Conservation (phyloP, 2,888 invertebrate genomes). For the Yponomeuta malinellus region DNA sequence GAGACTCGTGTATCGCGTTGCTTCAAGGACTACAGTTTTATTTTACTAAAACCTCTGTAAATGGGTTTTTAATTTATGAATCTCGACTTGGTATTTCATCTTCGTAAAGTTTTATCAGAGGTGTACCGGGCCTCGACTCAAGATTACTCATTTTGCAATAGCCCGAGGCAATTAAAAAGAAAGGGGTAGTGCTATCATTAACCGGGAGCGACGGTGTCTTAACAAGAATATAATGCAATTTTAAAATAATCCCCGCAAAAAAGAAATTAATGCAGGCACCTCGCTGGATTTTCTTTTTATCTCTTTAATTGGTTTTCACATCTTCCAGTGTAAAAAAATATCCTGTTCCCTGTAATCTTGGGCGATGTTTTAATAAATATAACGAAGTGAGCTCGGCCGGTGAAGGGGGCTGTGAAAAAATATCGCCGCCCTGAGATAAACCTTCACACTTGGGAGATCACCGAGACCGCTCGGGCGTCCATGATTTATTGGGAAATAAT, state of each 20-base stretch:
- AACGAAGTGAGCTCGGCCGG: constrained; percentile 61
- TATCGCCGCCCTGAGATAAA: constrained; percentile 70
- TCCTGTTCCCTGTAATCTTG: constrained; percentile 75
- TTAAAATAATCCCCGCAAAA: constrained; percentile 76
- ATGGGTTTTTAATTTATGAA: neutral
- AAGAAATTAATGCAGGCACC: constrained; percentile 76
- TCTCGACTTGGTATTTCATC: constrained; percentile 4
- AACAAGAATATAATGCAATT: constrained; percentile 77
- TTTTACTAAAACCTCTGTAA: neutral
- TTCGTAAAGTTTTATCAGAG: constrained; percentile 43
- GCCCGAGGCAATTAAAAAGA: constrained; percentile 73
- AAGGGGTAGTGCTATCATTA: constrained; percentile 74
- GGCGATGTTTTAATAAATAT: constrained; percentile 76
- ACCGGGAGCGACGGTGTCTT: constrained; percentile 67
- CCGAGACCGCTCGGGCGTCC: constrained; percentile 54
- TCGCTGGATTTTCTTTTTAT: constrained; percentile 74
- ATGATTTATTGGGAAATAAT: constrained; percentile 71
- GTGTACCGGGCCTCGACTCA: constrained; percentile 49
- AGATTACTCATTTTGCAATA: constrained; percentile 74
- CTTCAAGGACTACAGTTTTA: constrained; percentile 1
- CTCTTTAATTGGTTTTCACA: constrained; percentile 77
- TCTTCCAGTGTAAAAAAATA: constrained; percentile 74
- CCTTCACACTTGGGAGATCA: constrained; percentile 74
- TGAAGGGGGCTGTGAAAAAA: constrained; percentile 55
- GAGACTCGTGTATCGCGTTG: neutral